Evolutionary conservation across 2,888 invertebrate species (phyloP).

Genomic region (Patella ulyssiponensis): DNA sequence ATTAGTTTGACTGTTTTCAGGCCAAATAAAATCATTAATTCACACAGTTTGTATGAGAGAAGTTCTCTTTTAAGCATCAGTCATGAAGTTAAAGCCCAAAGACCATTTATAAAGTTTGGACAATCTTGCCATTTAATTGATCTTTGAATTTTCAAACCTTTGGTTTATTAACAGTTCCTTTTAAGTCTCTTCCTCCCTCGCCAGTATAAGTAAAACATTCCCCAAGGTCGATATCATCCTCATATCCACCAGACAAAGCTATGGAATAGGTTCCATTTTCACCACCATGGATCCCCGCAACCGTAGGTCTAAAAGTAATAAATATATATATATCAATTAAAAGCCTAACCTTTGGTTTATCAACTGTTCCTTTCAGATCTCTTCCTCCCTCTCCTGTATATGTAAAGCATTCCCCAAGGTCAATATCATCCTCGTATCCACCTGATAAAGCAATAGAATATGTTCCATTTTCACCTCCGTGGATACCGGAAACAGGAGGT

Average conservation of each 20-base stretch:
- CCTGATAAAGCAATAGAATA: slow-evolving; percentile 72
- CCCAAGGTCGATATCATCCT: slow-evolving; percentile 72
- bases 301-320: slow-evolving; percentile 63
- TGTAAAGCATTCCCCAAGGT: slow-evolving; percentile 72
- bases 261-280: slow-evolving; percentile 72
- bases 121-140: neutral
- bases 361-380: slow-evolving; percentile 71
- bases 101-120: neutral
- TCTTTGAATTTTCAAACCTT: slow-evolving; percentile 52
- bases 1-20: no score
- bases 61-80: no score
- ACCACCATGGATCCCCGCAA: slow-evolving; percentile 72
- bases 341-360: slow-evolving; percentile 69
- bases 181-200: slow-evolving; percentile 71
- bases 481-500: slow-evolving; percentile 73
- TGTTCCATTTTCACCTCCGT: slow-evolving; percentile 71
- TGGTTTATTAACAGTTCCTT: slow-evolving; percentile 68
- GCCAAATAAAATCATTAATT: no score
- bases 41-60: no score
- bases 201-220: slow-evolving; percentile 73
- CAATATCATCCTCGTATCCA: slow-evolving; percentile 73
- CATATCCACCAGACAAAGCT: slow-evolving; percentile 72
- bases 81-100: no score
- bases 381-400: slow-evolving; percentile 73
- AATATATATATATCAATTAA: neutral